phyloP scores from a whole-genome alignment of 1,140 invertebrate species.

The Orchestia grillus region DNA sequence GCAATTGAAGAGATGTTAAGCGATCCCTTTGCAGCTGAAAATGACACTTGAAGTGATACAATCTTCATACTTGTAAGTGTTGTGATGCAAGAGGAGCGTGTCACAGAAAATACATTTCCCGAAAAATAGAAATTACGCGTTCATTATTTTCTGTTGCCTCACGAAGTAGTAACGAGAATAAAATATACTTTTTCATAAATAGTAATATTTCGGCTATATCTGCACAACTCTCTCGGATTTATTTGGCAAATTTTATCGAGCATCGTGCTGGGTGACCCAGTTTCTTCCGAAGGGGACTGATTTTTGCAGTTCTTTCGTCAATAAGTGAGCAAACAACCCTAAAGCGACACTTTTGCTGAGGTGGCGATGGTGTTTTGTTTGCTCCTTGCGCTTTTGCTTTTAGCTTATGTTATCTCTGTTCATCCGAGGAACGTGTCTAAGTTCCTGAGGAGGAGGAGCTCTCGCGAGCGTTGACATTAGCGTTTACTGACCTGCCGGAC shows the following conservation, averaged over 20 bases:
- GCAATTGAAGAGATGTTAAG: constrained; percentile 52
- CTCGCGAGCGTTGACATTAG: neutral
- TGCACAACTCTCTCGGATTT: neutral
- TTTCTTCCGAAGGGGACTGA: neutral
- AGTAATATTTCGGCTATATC: neutral
- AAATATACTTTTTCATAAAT: neutral
- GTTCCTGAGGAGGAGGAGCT: neutral
- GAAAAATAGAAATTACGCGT: neutral
- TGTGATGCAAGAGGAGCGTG: neutral
- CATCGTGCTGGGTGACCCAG: neutral
- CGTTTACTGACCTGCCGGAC: constrained; percentile 2
- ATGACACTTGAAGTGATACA: constrained; percentile 47
- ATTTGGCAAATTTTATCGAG: neutral
- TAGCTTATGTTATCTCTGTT: constrained; percentile 54
- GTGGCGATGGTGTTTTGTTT: constrained; percentile 47
- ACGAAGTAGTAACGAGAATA: neutral
- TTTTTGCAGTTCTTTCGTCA: constrained; percentile 30
- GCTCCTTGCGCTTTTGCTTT: constrained; percentile 33
- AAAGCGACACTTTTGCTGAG: neutral
- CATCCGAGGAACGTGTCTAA: constrained; percentile 46
- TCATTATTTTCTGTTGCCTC: neutral
- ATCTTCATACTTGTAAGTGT: neutral
- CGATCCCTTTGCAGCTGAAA: neutral
- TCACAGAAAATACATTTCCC: neutral
- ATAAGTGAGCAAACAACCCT: constrained; percentile 28